phyloP scores from a whole-genome alignment of 2,797 vertebrate species.

The Momotus momota region DNA sequence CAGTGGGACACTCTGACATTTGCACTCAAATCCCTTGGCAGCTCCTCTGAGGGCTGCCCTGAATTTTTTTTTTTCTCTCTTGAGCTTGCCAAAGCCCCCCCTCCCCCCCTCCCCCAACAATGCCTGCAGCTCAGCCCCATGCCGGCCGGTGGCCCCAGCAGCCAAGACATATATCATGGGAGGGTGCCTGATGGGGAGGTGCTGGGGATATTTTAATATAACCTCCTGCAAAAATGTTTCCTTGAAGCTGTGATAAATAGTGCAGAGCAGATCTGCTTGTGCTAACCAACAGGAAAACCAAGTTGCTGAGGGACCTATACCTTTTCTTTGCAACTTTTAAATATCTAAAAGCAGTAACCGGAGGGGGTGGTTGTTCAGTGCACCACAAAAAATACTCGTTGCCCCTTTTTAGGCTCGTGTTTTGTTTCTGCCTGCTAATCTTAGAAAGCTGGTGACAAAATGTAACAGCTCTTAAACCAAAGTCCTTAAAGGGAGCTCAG shows the following conservation, averaged over 20 bases:
- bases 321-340: slow-evolving; percentile 20
- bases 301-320: background rate
- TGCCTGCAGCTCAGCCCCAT: background rate
- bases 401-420: background rate
- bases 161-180: background rate
- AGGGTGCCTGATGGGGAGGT: background rate
- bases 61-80: background rate
- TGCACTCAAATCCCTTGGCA: slow-evolving; percentile 21
- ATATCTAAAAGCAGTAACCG: background rate
- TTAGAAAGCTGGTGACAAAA: slow-evolving; percentile 33
- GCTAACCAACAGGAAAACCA: slow-evolving; percentile 34
- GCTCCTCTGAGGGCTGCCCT: slow-evolving; percentile 1
- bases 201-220: background rate
- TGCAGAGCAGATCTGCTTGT: background rate
- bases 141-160: background rate
- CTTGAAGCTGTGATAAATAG: slow-evolving; percentile 1
- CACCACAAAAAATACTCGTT: background rate
- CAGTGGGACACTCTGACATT: background rate
- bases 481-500: background rate
- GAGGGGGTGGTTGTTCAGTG: background rate
- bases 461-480: background rate
- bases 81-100: background rate
- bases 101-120: background rate
- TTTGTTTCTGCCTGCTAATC: slow-evolving; percentile 26
- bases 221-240: slow-evolving; percentile 37